Percentiles rank a stretch among this genome's conserved stretches.
Evolutionary conservation across 2,113 vertebrate genomes (phyloP).

Genomic region (Panurus biarmicus): DNA sequence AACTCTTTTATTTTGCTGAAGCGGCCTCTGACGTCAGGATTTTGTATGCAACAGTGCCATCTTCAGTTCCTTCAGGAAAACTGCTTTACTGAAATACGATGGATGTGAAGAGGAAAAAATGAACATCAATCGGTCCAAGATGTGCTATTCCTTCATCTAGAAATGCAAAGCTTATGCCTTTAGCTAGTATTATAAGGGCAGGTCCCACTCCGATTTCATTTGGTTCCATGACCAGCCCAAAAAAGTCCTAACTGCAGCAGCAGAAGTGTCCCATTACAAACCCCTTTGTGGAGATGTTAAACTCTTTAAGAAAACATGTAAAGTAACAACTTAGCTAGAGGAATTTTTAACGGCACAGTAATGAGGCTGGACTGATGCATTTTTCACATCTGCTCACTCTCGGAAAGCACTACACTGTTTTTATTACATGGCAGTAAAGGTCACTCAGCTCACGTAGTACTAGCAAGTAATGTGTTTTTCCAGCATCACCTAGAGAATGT

Average conservation of each 20-base stretch:
- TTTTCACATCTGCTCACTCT: not conserved
- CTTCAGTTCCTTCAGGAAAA: not conserved
- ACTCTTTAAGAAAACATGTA: not conserved
- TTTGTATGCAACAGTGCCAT: not conserved
- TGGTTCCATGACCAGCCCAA: not conserved
- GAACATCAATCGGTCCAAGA: not conserved
- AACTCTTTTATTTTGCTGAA: not conserved
- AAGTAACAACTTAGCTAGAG: not conserved
- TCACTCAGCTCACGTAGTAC: not conserved
- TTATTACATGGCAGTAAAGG: not conserved
- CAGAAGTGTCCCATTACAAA: not conserved
- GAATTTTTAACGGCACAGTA: not conserved
- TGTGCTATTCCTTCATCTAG: not conserved
- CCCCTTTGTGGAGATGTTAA: not conserved
- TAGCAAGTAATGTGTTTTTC: not conserved
- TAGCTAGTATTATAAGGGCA: not conserved
- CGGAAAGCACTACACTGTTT: not conserved
- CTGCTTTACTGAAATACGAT: not conserved
- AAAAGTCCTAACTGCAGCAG: not conserved
- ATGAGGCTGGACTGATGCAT: fast-evolving
- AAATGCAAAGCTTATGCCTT: not conserved
- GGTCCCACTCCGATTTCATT: not conserved
- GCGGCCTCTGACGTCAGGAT: not conserved
- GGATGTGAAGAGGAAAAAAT: not conserved
- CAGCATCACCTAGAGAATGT: not conserved